These are phyloP conservation scores for Pomatorhinus ruficollis DNA, from an alignment of 2,113 vertebrate species.

Conservation along the genomic window DNA sequence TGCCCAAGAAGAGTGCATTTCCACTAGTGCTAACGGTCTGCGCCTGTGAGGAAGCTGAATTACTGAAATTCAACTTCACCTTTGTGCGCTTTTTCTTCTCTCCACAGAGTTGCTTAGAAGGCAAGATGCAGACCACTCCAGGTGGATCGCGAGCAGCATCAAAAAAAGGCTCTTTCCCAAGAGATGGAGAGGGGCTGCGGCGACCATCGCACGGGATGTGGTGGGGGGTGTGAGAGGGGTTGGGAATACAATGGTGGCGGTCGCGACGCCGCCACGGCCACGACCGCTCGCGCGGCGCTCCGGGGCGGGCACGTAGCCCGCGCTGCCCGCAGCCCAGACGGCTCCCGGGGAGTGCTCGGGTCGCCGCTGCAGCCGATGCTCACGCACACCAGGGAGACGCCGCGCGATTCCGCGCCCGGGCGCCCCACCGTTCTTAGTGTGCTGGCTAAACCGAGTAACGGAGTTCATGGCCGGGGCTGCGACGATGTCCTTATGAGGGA, in stretches of 20 bases:
- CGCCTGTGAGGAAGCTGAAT: background rate
- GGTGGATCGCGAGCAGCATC: background rate
- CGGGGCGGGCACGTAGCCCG: background rate
- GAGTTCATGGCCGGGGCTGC: background rate
- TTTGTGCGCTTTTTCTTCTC: background rate
- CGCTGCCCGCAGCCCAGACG: background rate
- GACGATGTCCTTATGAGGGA: background rate
- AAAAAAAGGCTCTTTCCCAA: background rate
- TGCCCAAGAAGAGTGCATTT: background rate
- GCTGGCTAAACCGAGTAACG: background rate
- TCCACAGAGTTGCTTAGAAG: background rate
- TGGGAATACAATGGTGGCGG: background rate
- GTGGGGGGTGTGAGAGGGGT: background rate
- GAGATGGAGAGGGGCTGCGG: background rate
- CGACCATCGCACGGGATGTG: background rate
- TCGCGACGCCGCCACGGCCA: background rate
- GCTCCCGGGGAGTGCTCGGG: background rate
- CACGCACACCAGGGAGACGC: background rate
- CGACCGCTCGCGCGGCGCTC: background rate
- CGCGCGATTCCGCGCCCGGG: background rate
- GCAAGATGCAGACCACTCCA: background rate
- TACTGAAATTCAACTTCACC: background rate
- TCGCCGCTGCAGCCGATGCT: background rate
- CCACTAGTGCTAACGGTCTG: background rate
- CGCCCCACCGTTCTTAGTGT: background rate